A percentile compares a stretch with the other conserved stretches of the same genome.
Evolutionary conservation across 1,140 invertebrate genomes (phyloP).

Genomic region (Temnothorax longispinosus): DNA sequence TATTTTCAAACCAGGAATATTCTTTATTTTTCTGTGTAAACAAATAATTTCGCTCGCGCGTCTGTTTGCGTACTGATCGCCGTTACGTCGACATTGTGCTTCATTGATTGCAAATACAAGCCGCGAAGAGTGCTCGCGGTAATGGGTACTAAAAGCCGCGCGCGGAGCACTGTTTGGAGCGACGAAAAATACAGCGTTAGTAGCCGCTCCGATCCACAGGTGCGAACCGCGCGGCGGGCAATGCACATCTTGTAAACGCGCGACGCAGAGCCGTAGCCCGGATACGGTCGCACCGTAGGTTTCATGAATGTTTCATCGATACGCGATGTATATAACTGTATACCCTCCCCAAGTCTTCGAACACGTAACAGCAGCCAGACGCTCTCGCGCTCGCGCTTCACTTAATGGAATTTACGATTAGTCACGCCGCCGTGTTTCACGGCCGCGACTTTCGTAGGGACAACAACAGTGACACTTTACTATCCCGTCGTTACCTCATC

Average conservation of each 20-base stretch:
- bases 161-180: background rate
- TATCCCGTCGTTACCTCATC: conserved; percentile 32
- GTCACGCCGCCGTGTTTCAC: conserved; percentile 35
- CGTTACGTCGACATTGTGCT: background rate
- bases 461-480: conserved; percentile 43
- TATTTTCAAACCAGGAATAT: too few relatives aligned
- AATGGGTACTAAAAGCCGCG: conserved; percentile 14
- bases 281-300: background rate
- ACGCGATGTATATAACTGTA: conserved; percentile 35
- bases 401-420: conserved; percentile 48
- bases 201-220: background rate
- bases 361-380: background rate
- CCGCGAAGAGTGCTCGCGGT: background rate
- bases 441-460: conserved; percentile 35
- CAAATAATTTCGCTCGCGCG: background rate
- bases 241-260: background rate
- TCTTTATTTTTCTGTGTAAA: background rate
- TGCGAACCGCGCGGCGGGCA: background rate
- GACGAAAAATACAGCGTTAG: background rate
- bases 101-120: conserved; percentile 7
- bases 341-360: conserved; percentile 11
- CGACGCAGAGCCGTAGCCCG: background rate
- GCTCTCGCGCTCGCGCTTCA: conserved; percentile 6
- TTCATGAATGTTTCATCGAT: conserved; percentile 48
- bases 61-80: background rate